Evolutionary conservation across 2,113 vertebrate species (phyloP), one percentile per base, ranked within the genome.

Genomic region (Barbus barbus): DNA sequence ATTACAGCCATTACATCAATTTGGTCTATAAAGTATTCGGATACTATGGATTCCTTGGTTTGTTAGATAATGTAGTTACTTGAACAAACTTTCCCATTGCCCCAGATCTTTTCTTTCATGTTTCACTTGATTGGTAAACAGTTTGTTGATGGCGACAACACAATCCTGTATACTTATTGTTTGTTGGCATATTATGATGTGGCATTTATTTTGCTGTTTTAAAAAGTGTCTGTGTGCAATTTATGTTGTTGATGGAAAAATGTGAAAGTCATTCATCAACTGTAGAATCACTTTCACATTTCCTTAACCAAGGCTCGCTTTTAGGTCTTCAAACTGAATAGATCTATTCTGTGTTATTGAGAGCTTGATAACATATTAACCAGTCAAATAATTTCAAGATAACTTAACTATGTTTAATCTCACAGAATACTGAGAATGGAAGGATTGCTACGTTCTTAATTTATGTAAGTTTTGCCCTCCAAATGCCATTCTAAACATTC

Each of bases 391-490:
- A 36, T 36, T 36, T 5, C 5, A 58, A 58, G 28, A 3, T 58
- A 56, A 56, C 48, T 7, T 56, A 36, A 24, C n/a, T n/a, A 14
- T 78, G 14, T 38, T 82, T 73, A 9, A n/a, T 44, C 12, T 3
- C 1, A 41, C 56, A 84, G 24, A 41, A 44, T 16, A 14, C 51
- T 1, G 56, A 71, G 14, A 41, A 44, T 33, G n/a, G 11, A 8
- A 76, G 84, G 82, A 88, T 86, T 48, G 87, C 84, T 16, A 88
- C 84, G 28, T 46, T 83, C 44, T 13, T 86, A 11, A 85, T 80
- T 48, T 86, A 88, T 78, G 84, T 0, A 84, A 78, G 84, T 44
- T 0, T 48, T 20, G 8, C 26, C 31, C 1, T 63, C 0, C 14
- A 33, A 65, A 65, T 65, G 2, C 16, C 0, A 12, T 22, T 69